Evolutionary conservation across 2,888 invertebrate genomes (phyloP).

Genomic region (Chrysolina americana): DNA sequence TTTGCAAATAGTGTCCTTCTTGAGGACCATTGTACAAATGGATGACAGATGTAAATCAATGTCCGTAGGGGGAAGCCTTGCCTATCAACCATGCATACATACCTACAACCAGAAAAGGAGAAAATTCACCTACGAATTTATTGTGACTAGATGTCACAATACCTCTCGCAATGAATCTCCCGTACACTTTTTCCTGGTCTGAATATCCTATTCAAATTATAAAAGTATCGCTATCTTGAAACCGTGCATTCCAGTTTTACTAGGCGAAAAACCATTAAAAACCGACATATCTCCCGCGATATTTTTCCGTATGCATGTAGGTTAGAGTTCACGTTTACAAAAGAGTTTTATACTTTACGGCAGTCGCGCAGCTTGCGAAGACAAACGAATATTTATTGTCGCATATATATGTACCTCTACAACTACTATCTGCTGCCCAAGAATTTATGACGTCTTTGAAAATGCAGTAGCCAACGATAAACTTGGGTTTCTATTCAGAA

Average conservation of each 20-base stretch:
- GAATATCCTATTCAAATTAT: slow-evolving; percentile 10
- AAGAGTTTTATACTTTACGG: slow-evolving; percentile 38
- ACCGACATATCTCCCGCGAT: slow-evolving; percentile 31
- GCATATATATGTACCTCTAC: slow-evolving; percentile 20
- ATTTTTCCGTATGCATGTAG: slow-evolving; percentile 43
- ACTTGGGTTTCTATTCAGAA: slow-evolving; percentile 21
- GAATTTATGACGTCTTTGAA: slow-evolving; percentile 22
- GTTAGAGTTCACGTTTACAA: slow-evolving; percentile 44
- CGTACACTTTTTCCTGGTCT: background rate
- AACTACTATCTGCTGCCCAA: slow-evolving; percentile 13
- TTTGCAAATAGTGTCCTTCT: no score
- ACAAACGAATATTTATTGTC: slow-evolving; percentile 30
- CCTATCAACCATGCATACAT: no score
- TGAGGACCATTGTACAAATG: no score
- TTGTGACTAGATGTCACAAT: background rate
- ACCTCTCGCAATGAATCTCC: background rate
- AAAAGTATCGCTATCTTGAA: slow-evolving; percentile 17
- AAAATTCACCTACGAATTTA: background rate
- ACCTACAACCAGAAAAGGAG: background rate
- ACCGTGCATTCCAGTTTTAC: slow-evolving; percentile 15
- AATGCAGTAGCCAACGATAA: slow-evolving; percentile 23
- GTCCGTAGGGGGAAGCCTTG: no score
- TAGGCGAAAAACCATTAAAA: slow-evolving; percentile 35
- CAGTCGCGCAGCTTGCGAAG: slow-evolving; percentile 24
- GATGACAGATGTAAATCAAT: no score